These are phyloP conservation scores for Nettapus auritus DNA, from an alignment of 2,113 vertebrate genomes.

Conservation along the genomic window DNA sequence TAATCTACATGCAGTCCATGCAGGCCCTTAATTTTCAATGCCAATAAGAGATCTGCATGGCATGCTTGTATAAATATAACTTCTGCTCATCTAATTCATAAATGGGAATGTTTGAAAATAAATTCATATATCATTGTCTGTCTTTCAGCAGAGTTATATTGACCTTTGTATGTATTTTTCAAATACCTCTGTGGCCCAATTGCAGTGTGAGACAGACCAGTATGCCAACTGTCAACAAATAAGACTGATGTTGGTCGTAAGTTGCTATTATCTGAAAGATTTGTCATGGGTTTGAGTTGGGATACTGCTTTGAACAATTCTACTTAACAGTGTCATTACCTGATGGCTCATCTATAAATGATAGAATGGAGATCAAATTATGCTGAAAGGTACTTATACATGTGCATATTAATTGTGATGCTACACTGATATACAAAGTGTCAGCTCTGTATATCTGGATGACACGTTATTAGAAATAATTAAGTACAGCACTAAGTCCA, in stretches of 20 bases:
- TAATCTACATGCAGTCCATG: neutral
- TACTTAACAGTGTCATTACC: neutral
- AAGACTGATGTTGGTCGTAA: slow-evolving; percentile 7
- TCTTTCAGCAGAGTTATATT: neutral
- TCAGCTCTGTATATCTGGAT: neutral
- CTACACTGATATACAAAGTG: neutral
- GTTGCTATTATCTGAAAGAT: neutral
- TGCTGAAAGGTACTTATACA: neutral
- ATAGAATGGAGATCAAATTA: neutral
- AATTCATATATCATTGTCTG: neutral
- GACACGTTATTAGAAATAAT: rapidly evolving
- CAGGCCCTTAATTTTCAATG: neutral
- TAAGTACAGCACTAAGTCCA: neutral
- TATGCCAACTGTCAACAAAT: neutral
- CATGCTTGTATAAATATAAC: neutral
- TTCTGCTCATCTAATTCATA: neutral
- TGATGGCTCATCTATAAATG: neutral
- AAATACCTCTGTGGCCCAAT: neutral
- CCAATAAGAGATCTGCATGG: neutral
- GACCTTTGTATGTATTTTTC: neutral
- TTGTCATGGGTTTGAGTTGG: neutral
- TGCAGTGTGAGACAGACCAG: neutral
- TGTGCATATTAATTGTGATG: neutral
- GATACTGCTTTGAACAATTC: neutral
- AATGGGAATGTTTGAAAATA: neutral